These are phyloP conservation scores for Hirtodrosophila duncani DNA, from an alignment of 2,888 invertebrate species.

Conservation along the genomic window DNA sequence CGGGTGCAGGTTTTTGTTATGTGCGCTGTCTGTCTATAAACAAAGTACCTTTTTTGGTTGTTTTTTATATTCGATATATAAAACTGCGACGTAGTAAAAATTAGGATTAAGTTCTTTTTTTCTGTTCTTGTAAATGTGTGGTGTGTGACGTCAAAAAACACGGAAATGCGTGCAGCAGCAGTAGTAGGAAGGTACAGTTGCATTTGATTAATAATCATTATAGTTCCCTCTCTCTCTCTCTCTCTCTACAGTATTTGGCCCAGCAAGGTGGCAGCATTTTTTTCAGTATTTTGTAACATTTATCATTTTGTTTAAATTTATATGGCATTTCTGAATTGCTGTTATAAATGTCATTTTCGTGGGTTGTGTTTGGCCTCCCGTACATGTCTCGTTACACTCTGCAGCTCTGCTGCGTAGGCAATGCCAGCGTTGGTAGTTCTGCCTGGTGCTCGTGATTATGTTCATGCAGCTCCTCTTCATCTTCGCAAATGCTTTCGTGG, in stretches of 20 bases:
- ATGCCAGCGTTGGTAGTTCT: constrained; percentile 38
- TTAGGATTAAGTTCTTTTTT: constrained; percentile 49
- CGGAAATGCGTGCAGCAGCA: constrained; percentile 50
- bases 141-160: constrained; percentile 52
- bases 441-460: constrained; percentile 76
- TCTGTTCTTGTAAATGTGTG: constrained; percentile 57
- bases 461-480: constrained; percentile 71
- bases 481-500: constrained; percentile 79
- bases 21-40: constrained; percentile 28
- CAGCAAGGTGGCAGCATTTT: constrained; percentile 10
- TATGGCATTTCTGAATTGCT: constrained; percentile 53
- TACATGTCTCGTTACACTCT: constrained; percentile 41
- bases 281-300: constrained; percentile 29
- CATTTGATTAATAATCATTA: constrained; percentile 43
- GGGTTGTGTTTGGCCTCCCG: constrained; percentile 20
- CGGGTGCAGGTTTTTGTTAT: constrained; percentile 27
- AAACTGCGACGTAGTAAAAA: constrained; percentile 28
- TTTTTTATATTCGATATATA: constrained; percentile 24
- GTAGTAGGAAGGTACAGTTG: constrained; percentile 40
- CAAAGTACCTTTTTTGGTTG: constrained; percentile 27
- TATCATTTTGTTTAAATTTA: constrained; percentile 31
- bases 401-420: constrained; percentile 59
- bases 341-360: constrained; percentile 21
- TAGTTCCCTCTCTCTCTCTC: constrained; percentile 33
- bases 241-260: constrained; percentile 16